phyloP scores from a whole-genome alignment of 1,140 invertebrate species.

The Listronotus oregonensis region DNA sequence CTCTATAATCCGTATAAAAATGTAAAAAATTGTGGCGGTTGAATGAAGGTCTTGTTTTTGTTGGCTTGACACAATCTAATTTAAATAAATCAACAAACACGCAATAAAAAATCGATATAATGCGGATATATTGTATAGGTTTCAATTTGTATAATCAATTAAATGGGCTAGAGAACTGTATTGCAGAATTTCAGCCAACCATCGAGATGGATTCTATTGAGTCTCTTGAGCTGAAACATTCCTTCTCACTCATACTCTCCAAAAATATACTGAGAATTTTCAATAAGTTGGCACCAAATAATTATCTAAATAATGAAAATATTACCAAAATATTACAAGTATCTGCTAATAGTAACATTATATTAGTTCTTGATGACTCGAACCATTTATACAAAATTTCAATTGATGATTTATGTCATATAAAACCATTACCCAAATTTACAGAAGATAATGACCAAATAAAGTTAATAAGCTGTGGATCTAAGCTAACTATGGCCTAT shows the following conservation, averaged over 20 bases:
- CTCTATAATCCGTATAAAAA: neutral
- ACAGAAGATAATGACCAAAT: conserved; percentile 42
- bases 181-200: conserved; percentile 32
- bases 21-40: neutral
- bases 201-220: conserved; percentile 21
- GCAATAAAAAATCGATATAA: conserved; percentile 44
- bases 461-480: conserved; percentile 55
- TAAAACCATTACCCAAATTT: conserved; percentile 33
- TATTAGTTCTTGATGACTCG: conserved; percentile 30
- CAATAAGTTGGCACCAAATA: conserved; percentile 6
- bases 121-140: conserved; percentile 46
- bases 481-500: conserved; percentile 58
- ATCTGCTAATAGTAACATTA: conserved; percentile 34
- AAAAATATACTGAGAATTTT: conserved; percentile 18
- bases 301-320: neutral
- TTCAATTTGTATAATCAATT: conserved; percentile 48
- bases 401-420: conserved; percentile 17
- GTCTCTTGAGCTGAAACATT: conserved; percentile 23
- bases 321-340: conserved; percentile 31
- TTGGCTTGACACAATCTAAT: conserved; percentile 25
- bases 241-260: conserved; percentile 20
- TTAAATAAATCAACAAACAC: conserved; percentile 30
- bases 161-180: conserved; percentile 24
- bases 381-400: conserved; percentile 32
- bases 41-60: neutral